Percentiles rank a stretch among this genome's conserved stretches.
phyloP scores from a whole-genome alignment of 2,888 invertebrate species.

The Portevinia maculata region DNA sequence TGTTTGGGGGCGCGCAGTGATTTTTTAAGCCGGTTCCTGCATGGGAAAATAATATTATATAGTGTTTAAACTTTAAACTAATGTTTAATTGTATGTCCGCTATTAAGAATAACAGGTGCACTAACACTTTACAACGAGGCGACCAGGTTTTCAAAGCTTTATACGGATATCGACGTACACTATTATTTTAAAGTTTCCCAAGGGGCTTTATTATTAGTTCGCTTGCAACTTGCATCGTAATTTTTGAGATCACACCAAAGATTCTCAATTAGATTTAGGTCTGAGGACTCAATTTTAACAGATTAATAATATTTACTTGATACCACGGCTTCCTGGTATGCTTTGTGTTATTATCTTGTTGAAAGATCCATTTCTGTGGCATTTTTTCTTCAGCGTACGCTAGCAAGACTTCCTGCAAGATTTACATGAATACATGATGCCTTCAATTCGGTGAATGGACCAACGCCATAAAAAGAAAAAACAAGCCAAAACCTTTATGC shows the following conservation, averaged over 20 bases:
- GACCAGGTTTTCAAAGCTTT: not conserved
- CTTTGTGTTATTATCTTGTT: slow-evolving; percentile 7
- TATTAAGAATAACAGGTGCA: slow-evolving; percentile 3
- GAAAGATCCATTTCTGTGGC: not conserved
- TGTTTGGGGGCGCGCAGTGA: no score
- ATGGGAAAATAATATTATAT: no score
- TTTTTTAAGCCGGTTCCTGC: no score
- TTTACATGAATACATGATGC: no score
- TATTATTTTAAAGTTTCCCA: not conserved
- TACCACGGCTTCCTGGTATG: not conserved
- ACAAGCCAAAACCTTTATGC: no score
- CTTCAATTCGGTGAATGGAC: no score
- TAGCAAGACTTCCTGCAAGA: no score
- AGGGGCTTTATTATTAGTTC: not conserved
- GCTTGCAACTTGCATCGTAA: not conserved
- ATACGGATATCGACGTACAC: not conserved
- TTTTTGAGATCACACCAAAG: slow-evolving; percentile 2
- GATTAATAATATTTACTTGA: not conserved
- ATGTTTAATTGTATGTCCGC: not conserved
- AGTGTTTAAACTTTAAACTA: no score
- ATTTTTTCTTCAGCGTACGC: no score
- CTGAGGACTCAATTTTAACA: slow-evolving; percentile 10
- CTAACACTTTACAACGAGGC: not conserved
- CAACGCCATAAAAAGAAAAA: no score
- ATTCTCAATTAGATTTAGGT: slow-evolving; percentile 15